phyloP scores from a whole-genome alignment of 2,888 invertebrate genomes.

The Drosophila birchii region DNA sequence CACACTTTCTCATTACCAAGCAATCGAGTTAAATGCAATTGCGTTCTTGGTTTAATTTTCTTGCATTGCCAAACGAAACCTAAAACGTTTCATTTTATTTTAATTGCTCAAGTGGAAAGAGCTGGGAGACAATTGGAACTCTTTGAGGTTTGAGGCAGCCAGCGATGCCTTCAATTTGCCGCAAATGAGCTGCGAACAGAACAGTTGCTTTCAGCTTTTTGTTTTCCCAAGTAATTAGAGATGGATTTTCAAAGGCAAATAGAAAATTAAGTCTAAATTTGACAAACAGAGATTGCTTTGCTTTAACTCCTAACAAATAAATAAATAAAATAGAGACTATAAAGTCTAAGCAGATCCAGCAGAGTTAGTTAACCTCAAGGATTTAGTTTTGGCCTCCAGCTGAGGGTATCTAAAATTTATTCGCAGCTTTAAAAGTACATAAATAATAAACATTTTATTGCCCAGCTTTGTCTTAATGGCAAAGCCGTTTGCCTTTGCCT shows the following conservation, averaged over 20 bases:
- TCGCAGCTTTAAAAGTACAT: background rate
- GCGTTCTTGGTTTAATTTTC: conserved; percentile 15
- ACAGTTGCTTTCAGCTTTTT: background rate
- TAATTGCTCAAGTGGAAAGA: conserved; percentile 60
- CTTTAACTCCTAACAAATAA: background rate
- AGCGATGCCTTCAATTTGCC: conserved; percentile 26
- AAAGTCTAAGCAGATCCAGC: background rate
- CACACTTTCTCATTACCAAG: conserved; percentile 50
- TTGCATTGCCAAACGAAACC: conserved; percentile 16
- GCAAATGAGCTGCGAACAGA: conserved; percentile 42
- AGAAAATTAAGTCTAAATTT: background rate
- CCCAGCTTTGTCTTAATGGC: conserved; percentile 16
- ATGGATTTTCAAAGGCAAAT: background rate
- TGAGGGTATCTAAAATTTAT: background rate
- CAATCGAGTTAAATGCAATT: conserved; percentile 50
- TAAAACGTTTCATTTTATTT: conserved; percentile 64
- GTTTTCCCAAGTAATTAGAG: conserved; percentile 28
- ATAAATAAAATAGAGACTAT: background rate
- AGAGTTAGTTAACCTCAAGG: conserved; percentile 1
- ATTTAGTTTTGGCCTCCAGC: background rate
- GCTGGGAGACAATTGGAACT: conserved; percentile 27
- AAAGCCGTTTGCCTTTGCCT: conserved; percentile 1
- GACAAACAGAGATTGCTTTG: background rate
- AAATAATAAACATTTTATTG: background rate
- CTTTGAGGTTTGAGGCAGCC: conserved; percentile 18